A percentile compares a stretch with the other conserved stretches of the same genome.
Conservation (phyloP, 1,140 invertebrate genomes). For the Panonychus citri region DNA sequence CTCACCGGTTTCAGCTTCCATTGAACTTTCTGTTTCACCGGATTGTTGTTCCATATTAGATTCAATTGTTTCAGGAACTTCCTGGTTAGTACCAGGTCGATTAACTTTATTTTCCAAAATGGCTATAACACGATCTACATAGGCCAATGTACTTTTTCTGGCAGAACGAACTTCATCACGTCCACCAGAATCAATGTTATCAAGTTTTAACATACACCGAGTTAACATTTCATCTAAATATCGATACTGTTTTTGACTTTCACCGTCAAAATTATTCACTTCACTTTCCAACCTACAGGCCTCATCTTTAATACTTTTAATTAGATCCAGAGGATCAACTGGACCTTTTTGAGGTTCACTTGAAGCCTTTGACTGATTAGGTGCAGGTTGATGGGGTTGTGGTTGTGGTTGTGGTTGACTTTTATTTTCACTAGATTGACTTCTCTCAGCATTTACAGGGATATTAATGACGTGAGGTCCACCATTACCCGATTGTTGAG, state of each 20-base stretch:
- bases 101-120: conserved; percentile 34
- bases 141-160: conserved; percentile 60
- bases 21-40: too few species aligned
- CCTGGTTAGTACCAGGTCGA: too few species aligned
- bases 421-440: too few species aligned
- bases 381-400: too few species aligned
- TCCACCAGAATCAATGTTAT: conserved; percentile 72
- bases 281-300: conserved; percentile 46
- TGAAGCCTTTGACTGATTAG: too few species aligned
- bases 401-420: too few species aligned
- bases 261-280: conserved; percentile 50
- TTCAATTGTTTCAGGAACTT: too few species aligned
- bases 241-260: conserved; percentile 49
- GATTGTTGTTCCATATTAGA: too few species aligned
- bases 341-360: neutral
- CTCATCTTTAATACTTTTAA: conserved; percentile 51
- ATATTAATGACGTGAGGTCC: too few species aligned
- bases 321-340: conserved; percentile 34
- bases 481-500: too few species aligned
- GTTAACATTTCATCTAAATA: conserved; percentile 87
- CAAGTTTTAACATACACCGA: conserved; percentile 63
- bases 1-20: too few species aligned
- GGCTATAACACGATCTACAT: conserved; percentile 60
- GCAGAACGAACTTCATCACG: conserved; percentile 62
- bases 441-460: too few species aligned